These are phyloP conservation scores for Oryzias curvinotus DNA, from an alignment of 2,113 vertebrate species.

Conservation along the genomic window DNA sequence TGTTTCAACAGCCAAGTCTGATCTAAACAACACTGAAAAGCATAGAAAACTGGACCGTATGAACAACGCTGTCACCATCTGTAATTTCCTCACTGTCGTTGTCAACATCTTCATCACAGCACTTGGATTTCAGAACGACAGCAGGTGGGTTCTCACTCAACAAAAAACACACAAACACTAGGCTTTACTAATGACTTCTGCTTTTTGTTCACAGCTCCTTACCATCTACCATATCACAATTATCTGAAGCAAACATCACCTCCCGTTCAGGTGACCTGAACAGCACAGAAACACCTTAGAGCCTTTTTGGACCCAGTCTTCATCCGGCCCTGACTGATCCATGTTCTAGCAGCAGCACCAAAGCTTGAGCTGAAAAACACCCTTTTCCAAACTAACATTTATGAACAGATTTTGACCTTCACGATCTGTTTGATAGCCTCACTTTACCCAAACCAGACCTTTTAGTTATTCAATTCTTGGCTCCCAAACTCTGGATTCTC, in stretches of 20 bases:
- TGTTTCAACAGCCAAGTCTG: constrained; percentile 82
- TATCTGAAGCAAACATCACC: no score
- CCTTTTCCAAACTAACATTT: no score
- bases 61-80: constrained; percentile 85
- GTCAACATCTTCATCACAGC: constrained; percentile 93
- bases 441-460: no score
- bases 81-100: constrained; percentile 91
- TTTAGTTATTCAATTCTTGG: no score
- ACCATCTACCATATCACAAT: rapidly evolving
- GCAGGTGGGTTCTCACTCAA: not conserved
- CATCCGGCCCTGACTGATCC: no score
- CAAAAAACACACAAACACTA: not conserved
- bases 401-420: no score
- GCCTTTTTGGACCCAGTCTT: no score
- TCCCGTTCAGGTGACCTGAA: not conserved
- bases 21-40: constrained; percentile 86
- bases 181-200: not conserved
- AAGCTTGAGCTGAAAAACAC: no score
- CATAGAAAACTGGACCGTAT: constrained; percentile 83
- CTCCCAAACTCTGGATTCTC: no score
- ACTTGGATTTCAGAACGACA: constrained; percentile 78
- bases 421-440: no score
- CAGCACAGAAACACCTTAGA: not conserved
- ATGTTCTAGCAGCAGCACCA: no score
- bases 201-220: constrained; percentile 10